Evolutionary conservation across 2,888 invertebrate species (phyloP).

Genomic region (Campoplex capitator): DNA sequence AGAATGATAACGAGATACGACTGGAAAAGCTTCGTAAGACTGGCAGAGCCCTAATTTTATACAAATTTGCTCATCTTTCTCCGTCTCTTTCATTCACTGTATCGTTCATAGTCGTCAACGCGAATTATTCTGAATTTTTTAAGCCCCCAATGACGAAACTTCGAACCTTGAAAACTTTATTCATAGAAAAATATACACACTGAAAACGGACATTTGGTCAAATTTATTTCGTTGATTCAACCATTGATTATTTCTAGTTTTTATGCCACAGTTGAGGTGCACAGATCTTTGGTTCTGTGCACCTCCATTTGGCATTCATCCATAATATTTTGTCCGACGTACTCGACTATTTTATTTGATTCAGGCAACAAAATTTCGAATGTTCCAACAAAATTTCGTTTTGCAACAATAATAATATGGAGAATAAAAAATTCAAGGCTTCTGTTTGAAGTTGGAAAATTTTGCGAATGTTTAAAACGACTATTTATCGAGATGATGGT

Average conservation of each 20-base stretch:
- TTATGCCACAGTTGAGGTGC: no score
- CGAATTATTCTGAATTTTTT: slow-evolving; percentile 7
- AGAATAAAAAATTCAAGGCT: not conserved
- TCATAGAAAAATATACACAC: not conserved
- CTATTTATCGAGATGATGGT: not conserved
- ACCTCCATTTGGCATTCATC: no score
- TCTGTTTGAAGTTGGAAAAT: not conserved
- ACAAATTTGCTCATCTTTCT: slow-evolving; percentile 26
- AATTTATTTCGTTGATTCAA: no score
- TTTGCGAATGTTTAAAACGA: not conserved
- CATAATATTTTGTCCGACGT: no score
- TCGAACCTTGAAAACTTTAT: not conserved
- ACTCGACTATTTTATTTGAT: no score
- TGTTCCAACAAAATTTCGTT: no score
- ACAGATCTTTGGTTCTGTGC: no score
- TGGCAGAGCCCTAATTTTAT: slow-evolving; percentile 27
- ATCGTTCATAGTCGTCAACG: slow-evolving; percentile 1
- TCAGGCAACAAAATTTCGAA: no score
- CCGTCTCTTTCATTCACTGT: not conserved
- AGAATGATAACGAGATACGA: slow-evolving; percentile 35
- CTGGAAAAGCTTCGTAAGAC: slow-evolving; percentile 15
- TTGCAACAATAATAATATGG: not conserved
- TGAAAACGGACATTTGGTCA: no score
- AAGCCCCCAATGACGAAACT: not conserved
- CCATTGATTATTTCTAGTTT: no score